phyloP scores from a whole-genome alignment of 2,797 vertebrate genomes.

The Adelosebastes latens region DNA sequence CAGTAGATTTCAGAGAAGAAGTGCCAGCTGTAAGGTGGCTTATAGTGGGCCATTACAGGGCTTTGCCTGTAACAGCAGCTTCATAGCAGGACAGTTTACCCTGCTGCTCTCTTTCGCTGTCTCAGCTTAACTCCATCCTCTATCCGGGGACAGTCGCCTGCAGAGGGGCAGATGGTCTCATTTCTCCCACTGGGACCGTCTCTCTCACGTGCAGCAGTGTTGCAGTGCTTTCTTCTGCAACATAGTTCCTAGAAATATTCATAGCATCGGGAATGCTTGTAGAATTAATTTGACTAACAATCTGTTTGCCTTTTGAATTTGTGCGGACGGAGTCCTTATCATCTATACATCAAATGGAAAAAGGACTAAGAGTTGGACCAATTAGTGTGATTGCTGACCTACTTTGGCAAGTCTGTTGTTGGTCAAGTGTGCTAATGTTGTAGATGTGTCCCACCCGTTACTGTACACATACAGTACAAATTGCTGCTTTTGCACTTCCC shows the following conservation, averaged over 20 bases:
- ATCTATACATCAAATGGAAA: not conserved
- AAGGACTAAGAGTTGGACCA: not conserved
- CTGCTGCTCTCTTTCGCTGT: slow-evolving; percentile 76
- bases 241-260: not conserved
- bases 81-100: slow-evolving; percentile 68
- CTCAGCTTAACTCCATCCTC: slow-evolving; percentile 80
- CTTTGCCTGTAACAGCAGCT: slow-evolving; percentile 67
- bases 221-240: slow-evolving; percentile 21
- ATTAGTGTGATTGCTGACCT: slow-evolving; percentile 42
- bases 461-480: not conserved
- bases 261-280: not conserved
- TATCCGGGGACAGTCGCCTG: slow-evolving; percentile 78
- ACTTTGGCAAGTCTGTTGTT: slow-evolving; percentile 26
- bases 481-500: not conserved
- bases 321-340: not conserved
- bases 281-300: not conserved
- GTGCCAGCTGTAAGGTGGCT: slow-evolving; percentile 43
- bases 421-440: slow-evolving; percentile 12
- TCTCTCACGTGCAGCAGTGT: slow-evolving; percentile 44
- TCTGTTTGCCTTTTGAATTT: not conserved
- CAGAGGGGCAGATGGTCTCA: slow-evolving; percentile 83
- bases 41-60: slow-evolving; percentile 38
- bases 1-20: slow-evolving; percentile 3
- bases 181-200: slow-evolving; percentile 69
- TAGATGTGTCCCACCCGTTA: slow-evolving; percentile 8